These are phyloP conservation scores for Rhynchopsitta pachyrhyncha DNA, from an alignment of 2,113 vertebrate genomes.

Conservation along the genomic window DNA sequence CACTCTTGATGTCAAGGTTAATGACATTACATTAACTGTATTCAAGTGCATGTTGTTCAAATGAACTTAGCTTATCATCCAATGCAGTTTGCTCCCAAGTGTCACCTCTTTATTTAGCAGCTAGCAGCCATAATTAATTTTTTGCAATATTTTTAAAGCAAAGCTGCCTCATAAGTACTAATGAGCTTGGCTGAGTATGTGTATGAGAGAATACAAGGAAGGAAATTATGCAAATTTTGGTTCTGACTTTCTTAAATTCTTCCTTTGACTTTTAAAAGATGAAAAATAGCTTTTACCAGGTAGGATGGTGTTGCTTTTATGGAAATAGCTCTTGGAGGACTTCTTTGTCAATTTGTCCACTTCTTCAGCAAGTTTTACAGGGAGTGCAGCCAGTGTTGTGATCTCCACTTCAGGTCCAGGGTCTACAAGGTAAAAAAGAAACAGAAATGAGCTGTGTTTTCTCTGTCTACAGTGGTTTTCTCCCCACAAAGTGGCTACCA, in stretches of 20 bases:
- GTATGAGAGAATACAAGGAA: neutral
- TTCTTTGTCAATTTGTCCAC: neutral
- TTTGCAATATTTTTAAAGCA: conserved; percentile 13
- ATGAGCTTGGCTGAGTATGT: neutral
- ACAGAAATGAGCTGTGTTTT: neutral
- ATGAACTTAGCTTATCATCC: neutral
- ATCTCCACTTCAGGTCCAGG: neutral
- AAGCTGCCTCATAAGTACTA: neutral
- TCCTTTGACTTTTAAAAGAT: conserved; percentile 13
- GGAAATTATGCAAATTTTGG: conserved; percentile 22
- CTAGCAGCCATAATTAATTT: neutral
- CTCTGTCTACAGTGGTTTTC: neutral
- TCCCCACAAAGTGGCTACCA: neutral
- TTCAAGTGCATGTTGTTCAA: neutral
- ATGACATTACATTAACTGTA: conserved; percentile 7
- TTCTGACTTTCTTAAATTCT: conserved; percentile 15
- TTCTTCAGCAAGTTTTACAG: conserved; percentile 17
- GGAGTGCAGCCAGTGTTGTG: neutral
- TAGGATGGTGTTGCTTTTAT: neutral
- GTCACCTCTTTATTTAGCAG: conserved; percentile 3
- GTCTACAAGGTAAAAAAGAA: neutral
- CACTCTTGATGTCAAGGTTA: conserved; percentile 40
- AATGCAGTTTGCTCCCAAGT: conserved; percentile 21
- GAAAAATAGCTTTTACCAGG: conserved; percentile 4
- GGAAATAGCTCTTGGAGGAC: neutral